A percentile compares a stretch with the other conserved stretches of the same genome.
These are phyloP conservation scores for Agrilus cyanescens DNA, from an alignment of 2,888 invertebrate species.

Conservation along the genomic window DNA sequence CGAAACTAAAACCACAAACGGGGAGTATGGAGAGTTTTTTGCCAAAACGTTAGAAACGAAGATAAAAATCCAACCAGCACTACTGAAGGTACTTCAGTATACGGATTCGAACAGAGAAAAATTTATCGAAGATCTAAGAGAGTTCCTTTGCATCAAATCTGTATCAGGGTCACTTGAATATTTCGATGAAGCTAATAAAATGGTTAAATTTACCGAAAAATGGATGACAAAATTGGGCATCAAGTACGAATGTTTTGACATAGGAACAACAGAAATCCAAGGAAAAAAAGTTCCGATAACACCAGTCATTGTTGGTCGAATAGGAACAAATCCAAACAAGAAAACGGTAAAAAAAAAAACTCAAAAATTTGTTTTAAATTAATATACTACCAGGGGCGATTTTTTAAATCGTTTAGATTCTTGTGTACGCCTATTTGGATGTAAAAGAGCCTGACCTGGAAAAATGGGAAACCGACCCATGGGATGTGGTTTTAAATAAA, in stretches of 20 bases:
- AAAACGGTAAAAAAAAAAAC: slow-evolving; percentile 27
- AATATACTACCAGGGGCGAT: too few species aligned
- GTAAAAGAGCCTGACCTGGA: slow-evolving; percentile 28
- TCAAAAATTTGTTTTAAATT: too few species aligned
- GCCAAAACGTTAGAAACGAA: slow-evolving; percentile 23
- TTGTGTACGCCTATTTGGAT: slow-evolving; percentile 34
- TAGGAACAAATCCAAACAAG: slow-evolving; percentile 27
- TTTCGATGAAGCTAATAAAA: slow-evolving; percentile 24
- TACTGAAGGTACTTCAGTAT: slow-evolving; percentile 32
- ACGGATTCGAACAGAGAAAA: slow-evolving; percentile 29
- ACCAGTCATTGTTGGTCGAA: slow-evolving; percentile 30
- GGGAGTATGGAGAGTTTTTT: slow-evolving; percentile 31
- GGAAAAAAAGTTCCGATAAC: slow-evolving; percentile 31
- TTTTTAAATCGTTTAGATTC: slow-evolving; percentile 20
- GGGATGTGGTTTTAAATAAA: slow-evolving; percentile 28
- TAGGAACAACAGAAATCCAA: slow-evolving; percentile 26
- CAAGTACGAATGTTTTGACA: slow-evolving; percentile 32
- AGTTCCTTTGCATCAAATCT: slow-evolving; percentile 31
- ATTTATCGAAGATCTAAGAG: slow-evolving; percentile 27
- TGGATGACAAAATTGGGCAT: slow-evolving; percentile 33
- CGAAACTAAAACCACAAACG: slow-evolving; percentile 32
- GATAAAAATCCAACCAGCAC: slow-evolving; percentile 28
- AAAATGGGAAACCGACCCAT: slow-evolving; percentile 34
- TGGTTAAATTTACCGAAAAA: slow-evolving; percentile 29
- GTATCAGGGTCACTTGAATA: slow-evolving; percentile 28